These are phyloP conservation scores for Vireo griseus DNA, from an alignment of 2,797 vertebrate species.

Conservation along the genomic window DNA sequence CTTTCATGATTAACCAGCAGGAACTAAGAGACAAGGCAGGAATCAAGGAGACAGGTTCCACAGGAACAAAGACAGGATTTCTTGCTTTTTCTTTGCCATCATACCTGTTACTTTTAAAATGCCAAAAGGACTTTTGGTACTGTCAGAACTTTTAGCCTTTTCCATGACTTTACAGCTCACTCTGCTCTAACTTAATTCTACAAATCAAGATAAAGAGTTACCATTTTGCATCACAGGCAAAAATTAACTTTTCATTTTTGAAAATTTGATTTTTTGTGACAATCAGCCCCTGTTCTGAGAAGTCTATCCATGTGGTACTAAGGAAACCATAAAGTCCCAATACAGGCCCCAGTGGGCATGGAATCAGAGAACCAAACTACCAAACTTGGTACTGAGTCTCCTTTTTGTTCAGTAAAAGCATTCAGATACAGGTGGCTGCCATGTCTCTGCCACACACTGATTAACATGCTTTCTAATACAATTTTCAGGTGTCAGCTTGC, in stretches of 20 bases:
- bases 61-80: not conserved
- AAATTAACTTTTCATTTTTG: not conserved
- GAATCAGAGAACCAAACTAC: not conserved
- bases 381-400: not conserved
- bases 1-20: not conserved
- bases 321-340: not conserved
- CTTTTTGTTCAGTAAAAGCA: not conserved
- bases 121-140: not conserved
- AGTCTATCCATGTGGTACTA: accelerated
- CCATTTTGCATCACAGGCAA: not conserved
- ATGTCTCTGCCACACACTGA: not conserved
- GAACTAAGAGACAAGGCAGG: not conserved
- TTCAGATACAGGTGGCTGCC: not conserved
- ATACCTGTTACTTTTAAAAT: not conserved
- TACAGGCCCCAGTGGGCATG: not conserved
- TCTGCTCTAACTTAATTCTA: not conserved
- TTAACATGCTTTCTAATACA: not conserved
- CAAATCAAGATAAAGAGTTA: not conserved
- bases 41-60: not conserved
- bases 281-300: not conserved
- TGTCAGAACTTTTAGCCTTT: not conserved
- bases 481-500: not conserved
- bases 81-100: not conserved
- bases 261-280: not conserved
- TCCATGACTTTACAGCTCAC: not conserved